Base-by-base conservation (phyloP, 1,140 invertebrate species). In the Trachymyrmex cornetzi region DNA sequence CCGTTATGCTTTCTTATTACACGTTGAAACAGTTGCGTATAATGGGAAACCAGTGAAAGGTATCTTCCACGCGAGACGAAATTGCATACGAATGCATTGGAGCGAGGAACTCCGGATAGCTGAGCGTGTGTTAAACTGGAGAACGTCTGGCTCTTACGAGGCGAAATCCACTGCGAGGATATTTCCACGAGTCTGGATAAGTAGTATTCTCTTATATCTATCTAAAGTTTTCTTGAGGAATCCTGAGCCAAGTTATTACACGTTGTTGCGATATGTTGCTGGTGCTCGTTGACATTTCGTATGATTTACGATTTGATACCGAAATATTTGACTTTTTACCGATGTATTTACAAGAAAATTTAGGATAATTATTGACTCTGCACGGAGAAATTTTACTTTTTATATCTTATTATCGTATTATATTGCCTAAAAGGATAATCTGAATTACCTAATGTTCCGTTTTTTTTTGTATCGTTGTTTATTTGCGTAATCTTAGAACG, bases 71-170 rank as follows among this genome's bases (percentile, higher is more conserved):
- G 88, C 67, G 12, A 75, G 85, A 81, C 71, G 88, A 90, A 90
- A 90, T 90, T 90, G 89, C 89, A 89, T 90, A 79, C 88, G 88
- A 89, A 87, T 89, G 67, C 88, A 84, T 89, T 89, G 85, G 66
- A 71, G 81, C 77, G 85, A 66, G 81, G 59, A 72, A 61, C 71
- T 89, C 61, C 24, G 53, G 74, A 79, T 79, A 67, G 74, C 74
- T 77, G 59, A 84, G 79, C 59, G 85, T 89, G 77, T 88, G 69
- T 85, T 71, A 86, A 86, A 89, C 63, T 59, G 84, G 69, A 87
- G 85, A 77, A 66, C 80, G 85, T 87, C 85, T 87, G 69, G 64
- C 77, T 77, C 71, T 61, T 69, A 55, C 53, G 55, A 77, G 77
- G 71, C 57, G 75, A 86, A 89, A 87, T 86, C 75, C 88, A 67